Evolutionary conservation across 2,113 vertebrate species (phyloP), one percentile per base, ranked within the genome.

Genomic region (Cnemophilus loriae): DNA sequence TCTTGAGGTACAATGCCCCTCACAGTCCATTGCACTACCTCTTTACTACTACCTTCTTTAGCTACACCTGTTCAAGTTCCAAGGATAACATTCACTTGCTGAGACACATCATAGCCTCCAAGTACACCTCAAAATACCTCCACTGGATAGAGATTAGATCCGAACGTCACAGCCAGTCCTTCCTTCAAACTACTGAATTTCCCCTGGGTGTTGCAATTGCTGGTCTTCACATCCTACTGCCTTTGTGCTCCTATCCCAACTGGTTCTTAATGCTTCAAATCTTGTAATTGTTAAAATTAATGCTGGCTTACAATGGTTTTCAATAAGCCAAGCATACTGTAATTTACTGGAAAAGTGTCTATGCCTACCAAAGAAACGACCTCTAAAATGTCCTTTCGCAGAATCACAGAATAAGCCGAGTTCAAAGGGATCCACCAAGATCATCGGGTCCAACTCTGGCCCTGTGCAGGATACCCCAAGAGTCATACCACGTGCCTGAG

Each of bases 381-480:
- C 22, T 68, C 47, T 60, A 90, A 92, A 75, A 57, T 6, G 18
- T 57, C 21, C 19, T 74, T 69, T 81, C 30, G 30, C 12, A 39
- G 57, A 73, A 63, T 33, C 39, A 53, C 28, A 55, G 55, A 69
- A 41, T 26, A 30, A 26, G 7, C 13, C 26, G 30, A 47, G 35
- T 27, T 63, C 57, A 8, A 55, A 55, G 16, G 6, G 20, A 63
- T 6, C 3, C 30, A 42, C 6, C 4, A 71, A 14, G 65, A 64
- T 12, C 19, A 33, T 5, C 0, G 0, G 11, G 21, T 80, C 14
- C 30, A 42, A 27, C 57, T 63, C 20, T 11, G 42, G n/a, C 24
- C 56, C 56, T 7, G 9, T 30, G 27, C 30, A 71, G 30, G 21
- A 71, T 49, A 41, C 11, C 24, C 16, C 20, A 22, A 4, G 16